A percentile compares a stretch with the other conserved stretches of the same genome.
Conservation (phyloP, 2,888 invertebrate species). For the Parelbella ahira region DNA sequence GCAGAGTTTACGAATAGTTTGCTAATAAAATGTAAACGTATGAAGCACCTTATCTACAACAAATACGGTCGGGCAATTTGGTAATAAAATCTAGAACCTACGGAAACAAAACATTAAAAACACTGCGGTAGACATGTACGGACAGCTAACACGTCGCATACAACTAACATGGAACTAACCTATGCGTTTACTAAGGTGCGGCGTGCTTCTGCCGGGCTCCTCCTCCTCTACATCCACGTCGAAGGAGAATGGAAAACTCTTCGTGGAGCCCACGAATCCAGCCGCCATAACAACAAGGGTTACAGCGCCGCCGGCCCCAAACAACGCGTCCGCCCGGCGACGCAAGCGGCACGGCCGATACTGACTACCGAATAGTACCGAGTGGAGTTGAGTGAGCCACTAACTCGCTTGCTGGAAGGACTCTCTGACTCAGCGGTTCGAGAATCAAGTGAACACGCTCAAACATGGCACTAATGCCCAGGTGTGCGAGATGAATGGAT, state of each 20-base stretch:
- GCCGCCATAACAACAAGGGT: slow-evolving; percentile 51
- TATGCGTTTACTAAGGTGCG: slow-evolving; percentile 58
- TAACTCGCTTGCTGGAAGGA: slow-evolving; percentile 20
- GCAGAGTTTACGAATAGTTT: too few species aligned
- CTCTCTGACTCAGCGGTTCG: slow-evolving; percentile 18
- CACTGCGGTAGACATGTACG: slow-evolving; percentile 1
- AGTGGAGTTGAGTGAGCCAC: not conserved
- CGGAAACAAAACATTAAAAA: slow-evolving; percentile 17
- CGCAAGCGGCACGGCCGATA: slow-evolving; percentile 15
- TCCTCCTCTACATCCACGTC: slow-evolving; percentile 70
- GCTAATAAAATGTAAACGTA: too few species aligned
- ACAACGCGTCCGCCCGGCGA: slow-evolving; percentile 8
- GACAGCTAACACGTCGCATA: slow-evolving; percentile 1
- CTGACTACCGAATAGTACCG: slow-evolving; percentile 3
- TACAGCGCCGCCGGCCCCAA: slow-evolving; percentile 3
- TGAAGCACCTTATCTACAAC: too few species aligned
- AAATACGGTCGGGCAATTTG: too few species aligned
- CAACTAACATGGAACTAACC: slow-evolving; percentile 45
- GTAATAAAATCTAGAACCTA: not conserved
- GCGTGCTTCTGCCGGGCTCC: slow-evolving; percentile 49
- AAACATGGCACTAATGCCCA: too few species aligned
- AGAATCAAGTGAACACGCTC: slow-evolving; percentile 3
- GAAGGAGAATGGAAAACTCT: slow-evolving; percentile 74
- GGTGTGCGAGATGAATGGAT: too few species aligned
- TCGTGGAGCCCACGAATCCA: slow-evolving; percentile 72